Conservation (phyloP, 2,888 invertebrate species). For the Acanthosepion pharaonis region DNA sequence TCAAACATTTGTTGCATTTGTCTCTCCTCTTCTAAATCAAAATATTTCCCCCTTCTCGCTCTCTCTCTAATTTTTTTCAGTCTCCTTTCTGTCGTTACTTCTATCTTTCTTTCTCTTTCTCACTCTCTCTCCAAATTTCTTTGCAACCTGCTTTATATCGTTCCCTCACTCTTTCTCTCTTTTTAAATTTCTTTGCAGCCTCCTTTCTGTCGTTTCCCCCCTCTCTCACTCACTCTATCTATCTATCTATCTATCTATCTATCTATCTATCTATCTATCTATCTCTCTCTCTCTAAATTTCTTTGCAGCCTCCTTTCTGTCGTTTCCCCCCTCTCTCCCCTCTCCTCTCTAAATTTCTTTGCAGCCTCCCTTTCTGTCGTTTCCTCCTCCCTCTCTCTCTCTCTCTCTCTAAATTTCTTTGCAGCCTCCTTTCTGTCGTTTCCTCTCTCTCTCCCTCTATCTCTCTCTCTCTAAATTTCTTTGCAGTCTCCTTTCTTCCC, state of each 20-base stretch:
- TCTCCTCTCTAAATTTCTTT: neutral
- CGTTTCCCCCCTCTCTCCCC: neutral
- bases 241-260: too few relatives aligned
- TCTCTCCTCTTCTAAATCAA: neutral
- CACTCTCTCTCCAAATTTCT: neutral
- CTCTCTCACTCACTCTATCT: too few relatives aligned
- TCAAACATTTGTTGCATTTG: neutral
- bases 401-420: neutral
- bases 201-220: too few relatives aligned
- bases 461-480: neutral
- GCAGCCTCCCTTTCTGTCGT: neutral
- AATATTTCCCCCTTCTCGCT: neutral
- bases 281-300: too few relatives aligned
- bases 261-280: too few relatives aligned
- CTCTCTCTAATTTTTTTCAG: neutral
- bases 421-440: neutral
- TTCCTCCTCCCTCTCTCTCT: neutral
- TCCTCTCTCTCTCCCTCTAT: too few relatives aligned
- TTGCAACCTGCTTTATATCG: neutral
- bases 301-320: too few relatives aligned
- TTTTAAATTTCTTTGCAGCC: too few relatives aligned
- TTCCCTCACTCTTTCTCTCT: neutral
- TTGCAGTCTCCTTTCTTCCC: neutral
- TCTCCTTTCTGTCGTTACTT: neutral
- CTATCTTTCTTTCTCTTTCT: neutral